Conservation (phyloP, 2,113 vertebrate genomes). For the Elgaria multicarinata region DNA sequence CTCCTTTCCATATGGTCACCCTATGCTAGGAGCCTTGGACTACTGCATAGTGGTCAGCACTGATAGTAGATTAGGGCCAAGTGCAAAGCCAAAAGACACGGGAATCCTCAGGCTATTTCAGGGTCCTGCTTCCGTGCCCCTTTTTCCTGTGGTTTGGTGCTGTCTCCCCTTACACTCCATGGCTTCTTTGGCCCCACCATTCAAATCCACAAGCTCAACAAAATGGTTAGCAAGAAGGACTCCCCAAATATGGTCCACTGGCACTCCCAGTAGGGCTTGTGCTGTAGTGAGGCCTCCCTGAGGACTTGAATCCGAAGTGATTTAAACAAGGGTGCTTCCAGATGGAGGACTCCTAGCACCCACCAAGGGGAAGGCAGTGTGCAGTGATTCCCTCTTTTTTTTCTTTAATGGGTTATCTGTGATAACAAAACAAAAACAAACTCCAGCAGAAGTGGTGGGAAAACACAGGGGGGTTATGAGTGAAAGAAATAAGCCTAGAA, state of each 20-base stretch:
- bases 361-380: too few species aligned
- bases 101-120: not conserved
- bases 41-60: not conserved
- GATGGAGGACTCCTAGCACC: too few species aligned
- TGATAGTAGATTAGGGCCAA: not conserved
- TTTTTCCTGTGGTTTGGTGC: not conserved
- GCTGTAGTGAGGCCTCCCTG: not conserved
- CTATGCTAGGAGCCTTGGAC: too few species aligned
- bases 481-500: too few species aligned
- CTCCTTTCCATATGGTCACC: too few species aligned
- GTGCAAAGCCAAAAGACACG: not conserved
- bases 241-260: not conserved
- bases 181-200: not conserved
- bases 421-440: not conserved
- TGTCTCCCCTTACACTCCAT: not conserved
- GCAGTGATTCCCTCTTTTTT: too few species aligned
- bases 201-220: not conserved
- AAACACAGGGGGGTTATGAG: too few species aligned
- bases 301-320: too few species aligned
- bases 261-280: not conserved
- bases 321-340: not conserved
- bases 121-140: too few species aligned
- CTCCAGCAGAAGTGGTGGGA: too few species aligned
- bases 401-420: too few species aligned
- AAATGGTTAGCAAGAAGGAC: not conserved